These are phyloP conservation scores for Arvicanthis niloticus DNA, from an alignment of 2,113 vertebrate species.

Conservation along the genomic window DNA sequence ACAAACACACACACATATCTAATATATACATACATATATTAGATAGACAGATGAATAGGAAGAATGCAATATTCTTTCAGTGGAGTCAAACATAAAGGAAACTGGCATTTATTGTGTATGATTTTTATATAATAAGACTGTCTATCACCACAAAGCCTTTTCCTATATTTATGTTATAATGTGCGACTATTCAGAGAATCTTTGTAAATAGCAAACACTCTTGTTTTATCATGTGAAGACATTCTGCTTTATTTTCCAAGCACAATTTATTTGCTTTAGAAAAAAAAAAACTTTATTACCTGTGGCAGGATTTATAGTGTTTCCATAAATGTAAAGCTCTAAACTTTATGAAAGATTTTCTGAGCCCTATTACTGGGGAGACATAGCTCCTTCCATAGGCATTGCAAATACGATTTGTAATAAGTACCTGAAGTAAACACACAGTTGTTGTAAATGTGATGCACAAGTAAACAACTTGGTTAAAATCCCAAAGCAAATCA, in stretches of 20 bases:
- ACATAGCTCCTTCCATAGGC: neutral
- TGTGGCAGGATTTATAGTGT: neutral
- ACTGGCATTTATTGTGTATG: neutral
- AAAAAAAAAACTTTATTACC: constrained; percentile 24
- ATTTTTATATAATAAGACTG: neutral
- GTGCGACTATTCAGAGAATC: neutral
- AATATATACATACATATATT: too few species aligned
- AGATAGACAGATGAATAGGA: neutral
- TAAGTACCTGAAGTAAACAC: neutral
- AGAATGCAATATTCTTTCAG: neutral
- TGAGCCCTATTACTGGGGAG: neutral
- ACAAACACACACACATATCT: too few species aligned
- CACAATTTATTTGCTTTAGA: constrained; percentile 31
- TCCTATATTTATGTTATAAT: neutral
- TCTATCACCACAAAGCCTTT: neutral
- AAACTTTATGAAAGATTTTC: neutral
- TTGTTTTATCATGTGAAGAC: neutral
- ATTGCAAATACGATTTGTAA: neutral
- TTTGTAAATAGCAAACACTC: neutral
- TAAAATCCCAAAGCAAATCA: neutral
- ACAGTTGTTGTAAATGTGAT: neutral
- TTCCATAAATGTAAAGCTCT: neutral
- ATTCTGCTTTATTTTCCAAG: constrained; percentile 41
- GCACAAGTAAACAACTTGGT: neutral
- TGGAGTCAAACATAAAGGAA: neutral